Evolutionary conservation across 2,113 vertebrate genomes (phyloP).

Genomic region (Xenopus laevis): DNA sequence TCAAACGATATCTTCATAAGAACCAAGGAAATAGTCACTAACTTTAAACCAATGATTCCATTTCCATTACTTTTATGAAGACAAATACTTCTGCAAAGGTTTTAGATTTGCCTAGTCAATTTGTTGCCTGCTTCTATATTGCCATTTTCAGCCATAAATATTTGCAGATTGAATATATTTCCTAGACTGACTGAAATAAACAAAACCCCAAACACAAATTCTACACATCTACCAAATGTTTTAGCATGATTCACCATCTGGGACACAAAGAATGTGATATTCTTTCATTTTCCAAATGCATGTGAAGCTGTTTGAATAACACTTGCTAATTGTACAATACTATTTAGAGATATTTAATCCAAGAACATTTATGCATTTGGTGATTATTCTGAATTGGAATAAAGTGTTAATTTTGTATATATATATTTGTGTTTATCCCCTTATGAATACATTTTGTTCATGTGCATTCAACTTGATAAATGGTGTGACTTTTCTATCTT

Average conservation of each 20-base stretch:
- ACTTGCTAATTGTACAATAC: constrained; percentile 29
- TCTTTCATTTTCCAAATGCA: background rate
- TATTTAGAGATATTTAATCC: constrained; percentile 32
- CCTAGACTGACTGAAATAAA: background rate
- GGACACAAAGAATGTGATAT: background rate
- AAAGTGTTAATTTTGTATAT: constrained; percentile 48
- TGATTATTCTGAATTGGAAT: constrained; percentile 36
- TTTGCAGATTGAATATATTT: background rate
- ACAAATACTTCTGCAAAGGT: background rate
- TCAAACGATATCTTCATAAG: no score
- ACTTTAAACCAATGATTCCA: background rate
- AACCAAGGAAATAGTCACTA: background rate
- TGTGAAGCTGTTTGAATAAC: constrained; percentile 10
- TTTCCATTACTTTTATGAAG: background rate
- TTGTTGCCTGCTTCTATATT: background rate
- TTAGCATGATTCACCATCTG: constrained; percentile 2
- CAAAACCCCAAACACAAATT: background rate
- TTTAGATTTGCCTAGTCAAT: background rate
- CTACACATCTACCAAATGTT: background rate
- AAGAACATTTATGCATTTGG: constrained; percentile 36
- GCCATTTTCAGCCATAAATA: background rate
- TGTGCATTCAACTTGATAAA: constrained; percentile 49
- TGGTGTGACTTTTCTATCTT: constrained; percentile 48
- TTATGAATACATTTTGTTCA: constrained; percentile 41
- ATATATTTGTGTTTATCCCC: constrained; percentile 35